Conservation (phyloP, 2,113 vertebrate genomes). For the Carollia perspicillata region DNA sequence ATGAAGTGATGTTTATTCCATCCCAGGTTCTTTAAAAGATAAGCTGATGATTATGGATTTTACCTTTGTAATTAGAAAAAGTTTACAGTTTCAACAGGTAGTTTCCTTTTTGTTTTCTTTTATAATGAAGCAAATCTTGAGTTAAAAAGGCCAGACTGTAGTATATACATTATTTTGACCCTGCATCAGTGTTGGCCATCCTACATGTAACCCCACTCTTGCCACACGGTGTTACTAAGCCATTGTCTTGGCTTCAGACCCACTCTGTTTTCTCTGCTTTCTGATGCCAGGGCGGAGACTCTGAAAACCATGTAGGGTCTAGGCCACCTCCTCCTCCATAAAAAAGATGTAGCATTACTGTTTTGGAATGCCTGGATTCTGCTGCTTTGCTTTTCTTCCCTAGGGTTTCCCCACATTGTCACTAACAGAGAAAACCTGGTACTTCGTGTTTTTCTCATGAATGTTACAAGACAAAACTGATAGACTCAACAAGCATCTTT, state of each 20-base stretch:
- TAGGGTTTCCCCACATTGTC: slow-evolving; percentile 40
- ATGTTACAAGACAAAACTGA: slow-evolving; percentile 36
- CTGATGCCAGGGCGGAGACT: not conserved
- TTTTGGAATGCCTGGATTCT: not conserved
- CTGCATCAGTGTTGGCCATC: slow-evolving; percentile 60
- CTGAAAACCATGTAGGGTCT: not conserved
- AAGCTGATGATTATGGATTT: not conserved
- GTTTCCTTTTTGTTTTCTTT: slow-evolving; percentile 20
- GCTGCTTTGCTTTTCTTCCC: not conserved
- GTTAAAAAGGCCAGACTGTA: not conserved
- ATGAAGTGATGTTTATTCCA: not conserved
- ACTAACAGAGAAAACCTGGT: slow-evolving; percentile 34
- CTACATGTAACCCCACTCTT: not conserved
- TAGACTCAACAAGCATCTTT: slow-evolving; percentile 16
- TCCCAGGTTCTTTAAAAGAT: not conserved
- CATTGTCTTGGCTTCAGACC: not conserved
- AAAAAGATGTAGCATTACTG: slow-evolving; percentile 31
- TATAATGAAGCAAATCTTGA: not conserved
- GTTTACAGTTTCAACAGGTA: not conserved
- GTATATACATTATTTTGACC: slow-evolving; percentile 33
- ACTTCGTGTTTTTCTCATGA: slow-evolving; percentile 38
- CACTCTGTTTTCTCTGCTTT: not conserved
- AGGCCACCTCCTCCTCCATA: not conserved
- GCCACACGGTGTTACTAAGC: not conserved
- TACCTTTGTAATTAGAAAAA: not conserved